Conservation (phyloP, 64 coral and sea anemone genomes). For the Dendrophyllia cribrosa region DNA sequence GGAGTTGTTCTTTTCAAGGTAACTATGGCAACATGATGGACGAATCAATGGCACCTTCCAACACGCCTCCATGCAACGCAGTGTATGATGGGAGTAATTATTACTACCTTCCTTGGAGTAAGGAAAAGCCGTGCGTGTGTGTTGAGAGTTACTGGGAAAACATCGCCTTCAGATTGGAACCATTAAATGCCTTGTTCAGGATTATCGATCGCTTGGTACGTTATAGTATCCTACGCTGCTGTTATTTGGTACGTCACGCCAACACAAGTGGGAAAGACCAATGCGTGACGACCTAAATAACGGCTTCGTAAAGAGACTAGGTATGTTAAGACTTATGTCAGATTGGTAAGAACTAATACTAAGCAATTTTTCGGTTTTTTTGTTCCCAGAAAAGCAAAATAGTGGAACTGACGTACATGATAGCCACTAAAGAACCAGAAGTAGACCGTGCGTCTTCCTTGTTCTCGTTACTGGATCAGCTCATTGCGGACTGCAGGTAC, state of each 20-base stretch:
- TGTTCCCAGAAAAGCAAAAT: slow-evolving; percentile 15
- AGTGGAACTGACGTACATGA: slow-evolving; percentile 14
- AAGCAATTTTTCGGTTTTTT: background rate
- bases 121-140: slow-evolving; percentile 89
- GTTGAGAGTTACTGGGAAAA: slow-evolving; percentile 95
- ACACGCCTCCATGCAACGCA: slow-evolving; percentile 93
- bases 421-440: slow-evolving; percentile 6
- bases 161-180: slow-evolving; percentile 86
- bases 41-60: slow-evolving; percentile 92
- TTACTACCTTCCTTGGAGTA: slow-evolving; percentile 93
- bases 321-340: too few relatives aligned
- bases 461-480: slow-evolving; percentile 54
- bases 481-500: slow-evolving; percentile 73
- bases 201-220: slow-evolving; percentile 74
- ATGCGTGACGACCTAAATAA: too few relatives aligned
- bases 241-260: too few relatives aligned
- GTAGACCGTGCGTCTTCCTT: slow-evolving; percentile 12
- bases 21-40: slow-evolving; percentile 99
- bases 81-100: slow-evolving; percentile 92
- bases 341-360: too few relatives aligned
- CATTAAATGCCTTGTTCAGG: slow-evolving; percentile 77
- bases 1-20: slow-evolving; percentile 43
- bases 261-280: too few relatives aligned
- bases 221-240: background rate
- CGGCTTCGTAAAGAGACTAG: too few relatives aligned